A percentile compares a stretch with the other conserved stretches of the same genome.
Conservation (phyloP, 2,888 invertebrate genomes). For the Fabriciana adippe region DNA sequence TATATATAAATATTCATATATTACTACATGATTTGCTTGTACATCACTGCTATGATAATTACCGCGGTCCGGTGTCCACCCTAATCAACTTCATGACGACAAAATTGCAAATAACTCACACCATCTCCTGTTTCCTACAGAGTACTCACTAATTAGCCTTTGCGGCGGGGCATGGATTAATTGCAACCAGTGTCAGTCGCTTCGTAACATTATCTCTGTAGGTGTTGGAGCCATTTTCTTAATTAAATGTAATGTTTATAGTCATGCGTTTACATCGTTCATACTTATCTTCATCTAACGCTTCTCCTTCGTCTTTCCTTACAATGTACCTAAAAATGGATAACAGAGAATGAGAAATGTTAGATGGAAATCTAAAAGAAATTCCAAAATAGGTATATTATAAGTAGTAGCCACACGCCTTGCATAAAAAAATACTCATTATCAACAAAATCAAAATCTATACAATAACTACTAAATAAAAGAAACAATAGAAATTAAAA, state of each 20-base stretch:
- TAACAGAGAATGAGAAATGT: too few relatives aligned
- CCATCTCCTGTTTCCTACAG: slow-evolving; percentile 72
- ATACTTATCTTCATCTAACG: slow-evolving; percentile 35
- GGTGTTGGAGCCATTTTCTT: slow-evolving; percentile 67
- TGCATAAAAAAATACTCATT: too few relatives aligned
- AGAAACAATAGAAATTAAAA: too few relatives aligned
- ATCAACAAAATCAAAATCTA: too few relatives aligned
- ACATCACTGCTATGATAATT: slow-evolving; percentile 31
- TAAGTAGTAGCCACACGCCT: too few relatives aligned
- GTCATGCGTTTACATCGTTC: slow-evolving; percentile 42
- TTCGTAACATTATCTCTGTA: slow-evolving; percentile 62
- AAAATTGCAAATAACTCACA: slow-evolving; percentile 68
- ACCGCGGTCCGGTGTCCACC: slow-evolving; percentile 37
- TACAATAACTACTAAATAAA: too few relatives aligned
- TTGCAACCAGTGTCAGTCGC: slow-evolving; percentile 62
- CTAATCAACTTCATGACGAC: slow-evolving; percentile 49
- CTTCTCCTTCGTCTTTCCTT: slow-evolving; percentile 18
- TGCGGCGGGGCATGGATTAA: slow-evolving; percentile 76
- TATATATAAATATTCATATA: background rate
- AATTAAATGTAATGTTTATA: slow-evolving; percentile 65
- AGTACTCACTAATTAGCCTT: slow-evolving; percentile 73
- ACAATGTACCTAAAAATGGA: too few relatives aligned
- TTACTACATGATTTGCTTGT: background rate
- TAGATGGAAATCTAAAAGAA: too few relatives aligned
- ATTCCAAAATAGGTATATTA: too few relatives aligned